Base-by-base conservation (phyloP, 2,888 invertebrate species). In the Mesoligia furuncula region DNA sequence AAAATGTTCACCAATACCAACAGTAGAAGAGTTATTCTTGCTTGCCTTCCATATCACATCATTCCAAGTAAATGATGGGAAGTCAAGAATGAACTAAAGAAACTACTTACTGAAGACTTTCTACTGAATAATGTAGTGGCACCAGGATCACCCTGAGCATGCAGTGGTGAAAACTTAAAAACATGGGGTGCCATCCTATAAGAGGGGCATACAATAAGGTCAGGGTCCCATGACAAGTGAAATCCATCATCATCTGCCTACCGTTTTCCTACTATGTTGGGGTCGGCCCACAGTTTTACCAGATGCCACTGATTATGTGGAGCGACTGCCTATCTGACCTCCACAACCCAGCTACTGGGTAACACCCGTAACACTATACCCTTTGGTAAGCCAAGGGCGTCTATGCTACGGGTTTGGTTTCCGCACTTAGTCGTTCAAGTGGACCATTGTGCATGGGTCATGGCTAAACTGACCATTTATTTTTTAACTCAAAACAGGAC, bases 71-170 rank as follows among this genome's bases (percentile, higher is more conserved):
- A 31, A 42, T 31, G 4, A 31, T 45, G 20, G 36, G 31, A 72
- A 45, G 67, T 45, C 67, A 36, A 36, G 31, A 68, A 68, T 20
- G n/a, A 48, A 27, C 6, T n/a, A 20, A 24, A 61, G 27, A 17
- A 67, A 45, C 77, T 54, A 69, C 68, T 77, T 77, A 69, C 69
- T 62, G 61, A 64, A 77, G 62, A 39, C 17, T 69, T 64, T 77
- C 45, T 78, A 78, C 45, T 36, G 42, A 54, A 69, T 20, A 69
- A 62, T 54, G 51, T 27, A 36, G 62, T 61, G 31, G 42, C 13
- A 39, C 39, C 67, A 13, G 17, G 36, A 1, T 36, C 68, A 77
- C 64, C 36, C 64, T 31, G 54, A 77, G 9, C 39, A 42, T 71
- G 64, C n/a, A 48, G 31, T 57, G 54, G 45, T 45, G 62, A 70